Base-by-base conservation (phyloP, 2,113 vertebrate genomes). In the Dolichallabes microphthalmus region DNA sequence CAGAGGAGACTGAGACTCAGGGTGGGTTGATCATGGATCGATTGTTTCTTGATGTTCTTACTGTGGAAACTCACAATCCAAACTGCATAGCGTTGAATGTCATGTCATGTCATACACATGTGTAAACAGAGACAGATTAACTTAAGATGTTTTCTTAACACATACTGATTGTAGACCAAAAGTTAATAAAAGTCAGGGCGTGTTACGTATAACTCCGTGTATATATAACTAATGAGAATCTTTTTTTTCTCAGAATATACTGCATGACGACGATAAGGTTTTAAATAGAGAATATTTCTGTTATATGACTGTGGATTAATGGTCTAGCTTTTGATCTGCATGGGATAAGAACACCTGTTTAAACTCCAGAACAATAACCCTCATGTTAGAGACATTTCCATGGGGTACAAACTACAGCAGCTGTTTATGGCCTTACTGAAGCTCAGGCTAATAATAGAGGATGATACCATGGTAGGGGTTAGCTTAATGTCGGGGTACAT, bases 21-120 rank as follows among this genome's bases (percentile, higher is more conserved):
- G 85, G 87, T 88, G 87, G 68, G 87, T 88, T 35, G 35, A 81
- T 35, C 58, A 88, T 77, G 25, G 61, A 76, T 32, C 80, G 10
- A 45, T 79, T 66, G n/a, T 86, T 76, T 66, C 27, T 55, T 82
- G 64, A 12, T 13, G 3, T 57, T 39, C 19, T 55, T 75, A n/a
- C 25, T 68, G 50, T 39, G 19, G 61, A 61, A 60, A 63, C 22
- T 27, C 25, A 50, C 71, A 53, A 20, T 39, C 55, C 55, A 77
- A 77, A 60, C n/a, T 76, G 35, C 9, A 30, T 58, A n/a, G 66
- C 3, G 1, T 74, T 27, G 74, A 75, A 10, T 30, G 9, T 25
- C 50, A 20, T 85, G 39, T 39, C 39, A 39, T 45, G 45, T 45
- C 45, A 27, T 52, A 32, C n/a, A 22, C 20, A 5, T 12, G 32